These are phyloP conservation scores for Caenorhabditis uteleia DNA, from an alignment of 2,888 invertebrate genomes.

Conservation along the genomic window DNA sequence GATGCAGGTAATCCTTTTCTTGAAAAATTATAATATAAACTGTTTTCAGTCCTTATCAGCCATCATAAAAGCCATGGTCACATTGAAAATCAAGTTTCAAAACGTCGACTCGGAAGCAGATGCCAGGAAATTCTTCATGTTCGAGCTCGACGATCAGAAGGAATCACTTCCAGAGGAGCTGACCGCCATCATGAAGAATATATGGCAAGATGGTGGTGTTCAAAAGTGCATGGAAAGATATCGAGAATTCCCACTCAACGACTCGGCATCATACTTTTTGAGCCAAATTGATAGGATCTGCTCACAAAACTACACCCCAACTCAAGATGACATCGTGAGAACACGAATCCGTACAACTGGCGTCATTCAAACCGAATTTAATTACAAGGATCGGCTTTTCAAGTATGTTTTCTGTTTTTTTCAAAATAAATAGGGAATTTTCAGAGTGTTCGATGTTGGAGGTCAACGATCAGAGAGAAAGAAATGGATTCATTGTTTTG, in stretches of 20 bases:
- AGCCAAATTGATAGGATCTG: conserved; percentile 6
- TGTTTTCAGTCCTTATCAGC: conserved; percentile 26
- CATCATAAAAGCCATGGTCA: conserved; percentile 20
- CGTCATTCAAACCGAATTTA: not conserved
- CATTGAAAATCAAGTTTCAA: conserved; percentile 13
- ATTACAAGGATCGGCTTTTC: conserved; percentile 7
- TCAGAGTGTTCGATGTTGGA: conserved; percentile 14
- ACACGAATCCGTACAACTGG: not conserved
- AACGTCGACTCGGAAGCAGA: conserved; percentile 9
- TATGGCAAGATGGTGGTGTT: conserved; percentile 25
- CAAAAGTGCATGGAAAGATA: conserved; percentile 24
- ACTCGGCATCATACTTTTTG: conserved; percentile 12
- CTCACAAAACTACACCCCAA: conserved; percentile 2
- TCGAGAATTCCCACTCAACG: conserved; percentile 7
- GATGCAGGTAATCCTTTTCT: conserved; percentile 13
- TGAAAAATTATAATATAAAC: too few relatives aligned
- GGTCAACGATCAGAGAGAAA: conserved; percentile 15
- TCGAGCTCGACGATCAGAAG: conserved; percentile 17
- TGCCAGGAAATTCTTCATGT: conserved; percentile 17
- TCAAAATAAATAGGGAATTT: not conserved
- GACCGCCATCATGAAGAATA: conserved; percentile 24
- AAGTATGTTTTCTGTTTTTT: conserved; percentile 3
- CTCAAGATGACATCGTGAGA: not conserved
- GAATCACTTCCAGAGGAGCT: conserved; percentile 29
- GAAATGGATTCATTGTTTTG: conserved; percentile 8